Conservation (phyloP, 2,113 vertebrate species). For the Platysteira castanea region DNA sequence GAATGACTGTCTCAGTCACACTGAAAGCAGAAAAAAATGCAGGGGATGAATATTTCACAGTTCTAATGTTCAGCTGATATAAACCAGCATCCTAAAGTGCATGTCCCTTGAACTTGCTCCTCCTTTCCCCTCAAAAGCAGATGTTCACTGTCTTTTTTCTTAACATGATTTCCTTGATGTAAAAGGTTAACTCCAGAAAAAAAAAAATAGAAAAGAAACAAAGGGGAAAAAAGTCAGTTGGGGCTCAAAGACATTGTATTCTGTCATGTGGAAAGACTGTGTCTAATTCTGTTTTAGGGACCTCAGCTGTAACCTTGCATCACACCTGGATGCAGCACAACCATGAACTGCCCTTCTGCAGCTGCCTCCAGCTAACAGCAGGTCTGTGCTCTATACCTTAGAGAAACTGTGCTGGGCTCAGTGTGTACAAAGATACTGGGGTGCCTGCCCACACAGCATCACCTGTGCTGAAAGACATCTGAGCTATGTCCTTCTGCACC, state of each 20-base stretch:
- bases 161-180: neutral
- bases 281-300: neutral
- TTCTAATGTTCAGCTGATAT: neutral
- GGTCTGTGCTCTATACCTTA: neutral
- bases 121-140: neutral
- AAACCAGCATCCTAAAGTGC: neutral
- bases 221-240: rapidly evolving
- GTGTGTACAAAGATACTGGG: rapidly evolving
- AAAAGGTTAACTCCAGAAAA: neutral
- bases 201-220: neutral
- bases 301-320: neutral
- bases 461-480: neutral
- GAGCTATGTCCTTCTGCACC: neutral
- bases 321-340: neutral
- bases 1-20: neutral
- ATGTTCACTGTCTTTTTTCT: neutral
- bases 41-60: neutral
- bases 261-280: neutral
- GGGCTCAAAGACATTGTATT: neutral
- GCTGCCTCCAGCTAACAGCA: neutral
- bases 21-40: neutral
- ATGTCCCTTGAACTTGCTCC: neutral
- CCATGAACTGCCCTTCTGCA: neutral
- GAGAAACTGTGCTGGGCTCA: neutral
- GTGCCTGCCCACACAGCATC: neutral